Percentiles rank a stretch among this genome's conserved stretches.
These are phyloP conservation scores for Dermatemys mawii DNA, from an alignment of 2,113 vertebrate genomes.

Conservation along the genomic window DNA sequence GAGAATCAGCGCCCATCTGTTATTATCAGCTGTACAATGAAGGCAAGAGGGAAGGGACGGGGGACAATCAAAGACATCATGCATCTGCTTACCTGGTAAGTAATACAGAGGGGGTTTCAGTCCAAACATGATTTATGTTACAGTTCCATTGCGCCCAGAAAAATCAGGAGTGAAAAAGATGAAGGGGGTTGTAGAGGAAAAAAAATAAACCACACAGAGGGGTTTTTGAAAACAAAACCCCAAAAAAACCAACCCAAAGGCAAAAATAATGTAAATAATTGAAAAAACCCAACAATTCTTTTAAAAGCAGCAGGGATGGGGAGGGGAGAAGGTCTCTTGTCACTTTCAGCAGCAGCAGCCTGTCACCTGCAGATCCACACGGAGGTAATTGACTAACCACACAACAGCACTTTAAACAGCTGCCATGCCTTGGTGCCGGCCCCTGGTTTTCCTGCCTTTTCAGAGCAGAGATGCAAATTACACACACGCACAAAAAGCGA, in stretches of 20 bases:
- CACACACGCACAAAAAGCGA: not conserved
- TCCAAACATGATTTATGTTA: slow-evolving; percentile 95
- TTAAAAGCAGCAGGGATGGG: not conserved
- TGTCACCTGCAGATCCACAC: slow-evolving; percentile 70
- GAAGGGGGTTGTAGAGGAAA: not conserved
- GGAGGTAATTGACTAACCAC: slow-evolving; percentile 42
- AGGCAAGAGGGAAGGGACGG: not conserved
- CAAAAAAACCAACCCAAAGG: not conserved
- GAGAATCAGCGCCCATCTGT: not conserved
- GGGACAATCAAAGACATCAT: not conserved
- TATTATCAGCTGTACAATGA: not conserved
- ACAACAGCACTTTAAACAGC: slow-evolving; percentile 46
- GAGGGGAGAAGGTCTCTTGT: slow-evolving; percentile 13
- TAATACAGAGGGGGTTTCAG: slow-evolving; percentile 98
- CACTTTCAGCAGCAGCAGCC: slow-evolving; percentile 73
- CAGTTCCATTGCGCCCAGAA: slow-evolving; percentile 85
- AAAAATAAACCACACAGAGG: slow-evolving; percentile 22
- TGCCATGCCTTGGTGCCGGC: slow-evolving; percentile 64
- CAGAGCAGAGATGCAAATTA: slow-evolving; percentile 60
- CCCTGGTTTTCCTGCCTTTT: slow-evolving; percentile 74
- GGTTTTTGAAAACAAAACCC: slow-evolving; percentile 33
- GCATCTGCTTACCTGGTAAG: slow-evolving; percentile 92
- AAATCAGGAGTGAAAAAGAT: not conserved
- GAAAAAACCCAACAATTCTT: not conserved
- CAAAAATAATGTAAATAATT: not conserved